Base-by-base conservation (phyloP, 2,113 vertebrate species). In the Amphiprion ocellaris region DNA sequence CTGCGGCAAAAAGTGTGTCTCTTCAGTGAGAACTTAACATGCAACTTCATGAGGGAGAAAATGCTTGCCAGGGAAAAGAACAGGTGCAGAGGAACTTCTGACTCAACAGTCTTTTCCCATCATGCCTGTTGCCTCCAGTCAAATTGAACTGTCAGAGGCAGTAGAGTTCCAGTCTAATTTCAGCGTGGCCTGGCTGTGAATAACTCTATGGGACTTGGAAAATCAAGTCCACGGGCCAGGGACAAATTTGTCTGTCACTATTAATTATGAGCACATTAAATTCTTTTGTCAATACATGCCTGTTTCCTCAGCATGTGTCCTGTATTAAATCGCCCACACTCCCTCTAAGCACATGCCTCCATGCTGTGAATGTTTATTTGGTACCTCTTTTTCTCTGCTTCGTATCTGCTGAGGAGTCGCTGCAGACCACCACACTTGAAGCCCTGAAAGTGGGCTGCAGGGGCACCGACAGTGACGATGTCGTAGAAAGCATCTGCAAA, bases 351-450 rank as follows among this genome's bases (percentile, higher is more conserved):
- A 77, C 28, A 50, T n/a, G 33, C 15, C 37, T 37, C 61, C 37
- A 52, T 33, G 26, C 11, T 53, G 56, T 11, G 12, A 64, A 41
- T 2, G 19, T 72, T 33, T 23, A 9, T 54, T 61, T 50, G 94
- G 92, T 96, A 99, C 98, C 98, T 99, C 86, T 97, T 95, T 88
- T 98, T 98, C 87, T 99, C 98, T 33, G 93, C 90, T 87, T 99
- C 97, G 75, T 99, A 98, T 94, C 96, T 95, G 86, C 91, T 95
- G 5, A 99, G 94, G 6, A 98, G 93, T 83, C 96, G 97, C 83
- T 97, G 96, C 86, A 99, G 96, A 79, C 98, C 98, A 19, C 98
- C 98, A 12, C 95, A 96, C 91, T 99, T 99, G 93, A 99, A 99
- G 74, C 98, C 98, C 93, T 99, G 98, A 92, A 95, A 97, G 92